phyloP scores from a whole-genome alignment of 2,113 vertebrate species.

The Hemibates koningsi region DNA sequence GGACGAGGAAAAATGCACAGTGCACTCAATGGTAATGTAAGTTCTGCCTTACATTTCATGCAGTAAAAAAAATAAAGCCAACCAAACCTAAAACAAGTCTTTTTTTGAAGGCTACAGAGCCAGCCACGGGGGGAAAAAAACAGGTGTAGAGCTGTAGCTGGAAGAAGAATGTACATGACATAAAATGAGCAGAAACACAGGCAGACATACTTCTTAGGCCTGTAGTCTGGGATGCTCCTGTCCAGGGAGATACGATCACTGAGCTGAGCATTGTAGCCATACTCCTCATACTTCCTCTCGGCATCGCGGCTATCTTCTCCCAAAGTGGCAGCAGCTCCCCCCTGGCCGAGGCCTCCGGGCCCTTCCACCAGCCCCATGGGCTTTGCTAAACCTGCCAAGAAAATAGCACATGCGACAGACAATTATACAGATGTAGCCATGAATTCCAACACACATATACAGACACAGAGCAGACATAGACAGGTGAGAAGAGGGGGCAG shows the following conservation, averaged over 20 bases:
- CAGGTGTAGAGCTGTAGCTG: background rate
- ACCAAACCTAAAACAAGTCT: background rate
- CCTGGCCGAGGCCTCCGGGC: constrained; percentile 93
- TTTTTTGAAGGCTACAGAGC: background rate
- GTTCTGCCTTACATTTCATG: background rate
- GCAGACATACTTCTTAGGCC: constrained; percentile 88
- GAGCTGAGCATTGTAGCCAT: constrained; percentile 94
- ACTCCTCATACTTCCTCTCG: constrained; percentile 89
- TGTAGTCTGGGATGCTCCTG: constrained; percentile 94
- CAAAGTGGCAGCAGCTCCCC: constrained; percentile 87
- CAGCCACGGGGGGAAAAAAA: background rate
- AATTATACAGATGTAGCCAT: background rate
- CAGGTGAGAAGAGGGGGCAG: constrained; percentile 19
- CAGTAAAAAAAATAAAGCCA: constrained; percentile 12
- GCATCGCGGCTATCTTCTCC: constrained; percentile 83
- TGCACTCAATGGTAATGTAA: background rate
- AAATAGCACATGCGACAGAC: constrained; percentile 1
- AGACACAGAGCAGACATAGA: background rate
- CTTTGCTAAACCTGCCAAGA: constrained; percentile 84
- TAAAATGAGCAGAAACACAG: background rate
- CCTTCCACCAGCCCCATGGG: constrained; percentile 97
- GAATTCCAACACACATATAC: background rate
- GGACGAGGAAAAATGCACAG: background rate
- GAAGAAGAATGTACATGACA: background rate
- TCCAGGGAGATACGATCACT: constrained; percentile 97